Evolutionary conservation across 2,113 vertebrate genomes (phyloP), one percentile per base, ranked within the genome.

Genomic region (Melanostigma gelatinosum): DNA sequence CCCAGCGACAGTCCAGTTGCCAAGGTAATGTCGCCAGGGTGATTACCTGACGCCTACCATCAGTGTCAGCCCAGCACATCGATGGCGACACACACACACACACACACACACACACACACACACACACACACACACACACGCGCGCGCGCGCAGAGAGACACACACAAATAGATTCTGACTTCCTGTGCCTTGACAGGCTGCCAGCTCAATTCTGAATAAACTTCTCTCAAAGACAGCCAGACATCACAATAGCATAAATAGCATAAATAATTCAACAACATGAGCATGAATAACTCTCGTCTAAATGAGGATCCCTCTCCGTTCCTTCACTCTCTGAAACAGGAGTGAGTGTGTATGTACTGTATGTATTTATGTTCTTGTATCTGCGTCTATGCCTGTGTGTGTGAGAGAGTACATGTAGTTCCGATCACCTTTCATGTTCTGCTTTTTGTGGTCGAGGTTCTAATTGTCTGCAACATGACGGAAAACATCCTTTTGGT

Each of bases 211-310:
- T 85, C 77, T 83, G 93, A 93, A 90, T 91, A 93, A 90, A 90
- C 81, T 91, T 88, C 74, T 84, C 86, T 91, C 85, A 87, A 71
- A 89, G 80, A 82, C 83, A 92, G 79, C 83, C 85, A 79, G 79
- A 89, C 86, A 86, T 92, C 83, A 86, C 88, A 92, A 88, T 87
- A 87, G 88, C 75, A 88, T 90, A 88, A 92, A 89, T 90, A 88
- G 82, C 87, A 89, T 94, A 85, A 90, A 93, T 90, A 91, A 93
- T 93, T 93, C 91, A 93, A 72, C 85, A 75, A 74, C 79, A 77
- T 62, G 75, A 91, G 86, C 89, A 86, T 93, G 90, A 92, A 89
- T 89, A 91, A 88, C 81, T 89, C 64, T 11, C 13, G 27, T 88
- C 73, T 81, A 89, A 91, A 91, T 88, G 83, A 92, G 78, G 44